Base-by-base conservation (phyloP, 2,888 invertebrate genomes). In the Macaria notata region DNA sequence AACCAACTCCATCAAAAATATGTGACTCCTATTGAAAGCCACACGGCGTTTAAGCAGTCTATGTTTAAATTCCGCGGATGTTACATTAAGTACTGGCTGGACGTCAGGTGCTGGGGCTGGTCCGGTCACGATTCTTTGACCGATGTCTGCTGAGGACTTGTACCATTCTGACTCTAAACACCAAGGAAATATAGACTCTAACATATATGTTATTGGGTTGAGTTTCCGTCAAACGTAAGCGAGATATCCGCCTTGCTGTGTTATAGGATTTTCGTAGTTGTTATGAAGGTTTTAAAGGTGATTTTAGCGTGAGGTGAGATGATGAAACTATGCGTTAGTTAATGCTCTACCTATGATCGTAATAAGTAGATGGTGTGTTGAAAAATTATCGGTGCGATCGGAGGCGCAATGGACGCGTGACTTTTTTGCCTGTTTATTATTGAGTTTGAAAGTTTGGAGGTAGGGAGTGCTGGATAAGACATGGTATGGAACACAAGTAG, bases 311-410 rank as follows among this genome's bases (percentile, higher is more conserved):
- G 59, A 6, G 3, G 63, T 69, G 70, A 70, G 71, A 73, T 76
- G 75, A 78, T 78, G 81, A 79, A 82, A 79, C 82, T 76, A 63
- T 73, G 78, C 82, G 84, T 86, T 86, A 81, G 87, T 87, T 89
- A 87, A 88, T 88, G 86, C 81, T 84, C 81, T 84, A 86, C 81
- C 87, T 89, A 88, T 86, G 89, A 88, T 88, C 84, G 88, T 88
- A 90, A 89, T 91, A 90, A 90, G 91, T 88, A 88, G 89, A 90
- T 83, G 88, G 88, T 88, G 88, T 88, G 91, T 90, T 90, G 90
- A 91, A 90, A 89, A 91, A 91, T 90, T 90, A 89, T 90, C 89
- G 86, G 86, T 80, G 78, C 86, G 81, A 89, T 89, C 89, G 86
- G 86, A 88, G 90, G 88, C 87, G 85, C 88, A 87, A 83, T 88